phyloP scores from a whole-genome alignment of 2,888 invertebrate species.

The Trissonchulus latispiculum region DNA sequence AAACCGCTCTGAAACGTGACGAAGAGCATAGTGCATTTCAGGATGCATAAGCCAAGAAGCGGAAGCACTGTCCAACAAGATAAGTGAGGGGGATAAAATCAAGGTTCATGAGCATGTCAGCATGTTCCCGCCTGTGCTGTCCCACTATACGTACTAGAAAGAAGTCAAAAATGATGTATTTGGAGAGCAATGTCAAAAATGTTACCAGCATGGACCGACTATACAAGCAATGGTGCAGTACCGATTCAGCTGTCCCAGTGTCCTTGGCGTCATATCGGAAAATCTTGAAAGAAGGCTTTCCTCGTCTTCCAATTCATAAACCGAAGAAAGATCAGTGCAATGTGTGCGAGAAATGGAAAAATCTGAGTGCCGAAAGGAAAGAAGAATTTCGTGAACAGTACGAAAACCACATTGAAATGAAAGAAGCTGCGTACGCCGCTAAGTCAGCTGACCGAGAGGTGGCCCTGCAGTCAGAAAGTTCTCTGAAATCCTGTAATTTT shows the following conservation, averaged over 20 bases:
- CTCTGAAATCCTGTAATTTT: no score
- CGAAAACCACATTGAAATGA: constrained; percentile 7
- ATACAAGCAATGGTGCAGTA: background rate
- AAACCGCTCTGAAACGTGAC: background rate
- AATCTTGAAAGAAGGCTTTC: constrained; percentile 1
- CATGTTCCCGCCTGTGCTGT: background rate
- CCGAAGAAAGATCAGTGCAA: constrained; percentile 21
- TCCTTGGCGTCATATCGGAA: background rate
- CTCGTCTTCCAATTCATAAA: background rate
- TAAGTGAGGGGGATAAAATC: background rate
- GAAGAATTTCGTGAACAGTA: constrained; percentile 1
- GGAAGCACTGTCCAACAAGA: background rate
- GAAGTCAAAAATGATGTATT: background rate
- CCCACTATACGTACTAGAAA: constrained; percentile 4
- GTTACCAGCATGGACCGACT: constrained; percentile 12
- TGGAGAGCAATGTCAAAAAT: constrained; percentile 1
- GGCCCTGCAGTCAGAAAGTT: no score
- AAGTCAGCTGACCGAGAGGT: no score
- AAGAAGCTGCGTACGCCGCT: no score
- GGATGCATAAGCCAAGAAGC: background rate
- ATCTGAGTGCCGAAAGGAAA: background rate
- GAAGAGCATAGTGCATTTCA: background rate
- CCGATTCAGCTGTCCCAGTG: background rate
- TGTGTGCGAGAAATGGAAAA: constrained; percentile 11
- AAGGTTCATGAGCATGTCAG: constrained; percentile 7